Evolutionary conservation across 2,113 vertebrate species (phyloP), one percentile per base, ranked within the genome.

Genomic region (Hepsetus odoe): DNA sequence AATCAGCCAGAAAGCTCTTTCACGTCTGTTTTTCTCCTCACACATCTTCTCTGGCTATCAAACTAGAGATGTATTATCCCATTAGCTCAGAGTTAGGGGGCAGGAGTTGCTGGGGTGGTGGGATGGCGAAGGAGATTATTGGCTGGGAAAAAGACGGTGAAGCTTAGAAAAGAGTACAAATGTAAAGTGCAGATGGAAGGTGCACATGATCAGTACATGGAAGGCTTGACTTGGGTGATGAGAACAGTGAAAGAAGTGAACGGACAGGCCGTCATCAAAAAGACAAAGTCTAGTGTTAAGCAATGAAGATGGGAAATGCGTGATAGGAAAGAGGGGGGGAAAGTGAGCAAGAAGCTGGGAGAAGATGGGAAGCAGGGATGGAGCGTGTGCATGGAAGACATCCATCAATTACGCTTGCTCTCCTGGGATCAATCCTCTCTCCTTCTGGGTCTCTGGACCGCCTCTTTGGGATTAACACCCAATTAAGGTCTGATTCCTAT

Each of bases 401-500:
- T 64, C 56, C 46, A 53, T 79, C 32, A 28, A 46, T 79, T 71
- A 55, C 58, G 49, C 26, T 24, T 30, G 28, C 55, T 71, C 44
- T 58, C 53, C 32, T 46, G 62, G 38, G 35, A 53, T 55, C 30
- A 2, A 12, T 72, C 30, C 61, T 56, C 42, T 32, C 44, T 72
- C 58, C 72, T 30, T 14, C 30, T 56, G 67, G 35, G 62, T 70
- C 71, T 71, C 32, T 56, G 56, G 40, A 18, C 55, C 24, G 61
- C 65, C 40, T 67, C 74, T 53, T 62, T 64, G 76, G 72, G 58
- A 72, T 71, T 79, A 66, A 58, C 46, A 79, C 28, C 72, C 73
- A 65, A 66, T 71, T 79, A 66, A 32, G 18, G 22, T 7, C 59
- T 66, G 61, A 71, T 71, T 79, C 67, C 59, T 30, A 65, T 73